Conservation (phyloP, 2,888 invertebrate species). For the Nemurella pictetii region DNA sequence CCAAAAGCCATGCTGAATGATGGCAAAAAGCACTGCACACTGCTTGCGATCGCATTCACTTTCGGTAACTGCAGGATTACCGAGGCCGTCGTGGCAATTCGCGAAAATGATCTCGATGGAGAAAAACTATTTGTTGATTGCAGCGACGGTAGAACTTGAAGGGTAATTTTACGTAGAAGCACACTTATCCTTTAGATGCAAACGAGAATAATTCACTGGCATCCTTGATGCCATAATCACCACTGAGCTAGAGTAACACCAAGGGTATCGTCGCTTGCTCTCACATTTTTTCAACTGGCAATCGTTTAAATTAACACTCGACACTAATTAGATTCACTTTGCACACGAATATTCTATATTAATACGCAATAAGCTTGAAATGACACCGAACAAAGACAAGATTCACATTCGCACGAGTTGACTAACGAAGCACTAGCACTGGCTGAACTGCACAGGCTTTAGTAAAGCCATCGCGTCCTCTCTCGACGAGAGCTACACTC, state of each 20-base stretch:
- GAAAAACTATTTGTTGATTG: background rate
- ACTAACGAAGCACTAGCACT: background rate
- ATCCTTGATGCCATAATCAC: slow-evolving; percentile 29
- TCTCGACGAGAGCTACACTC: background rate
- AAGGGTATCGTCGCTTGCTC: background rate
- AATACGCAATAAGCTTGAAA: background rate
- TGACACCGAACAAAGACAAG: background rate
- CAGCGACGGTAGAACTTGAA: background rate
- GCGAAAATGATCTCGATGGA: background rate
- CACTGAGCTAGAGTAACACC: background rate
- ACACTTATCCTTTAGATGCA: background rate
- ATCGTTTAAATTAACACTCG: background rate
- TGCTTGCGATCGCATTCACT: background rate
- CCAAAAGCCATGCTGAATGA: slow-evolving; percentile 12
- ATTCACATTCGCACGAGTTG: background rate
- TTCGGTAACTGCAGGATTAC: background rate
- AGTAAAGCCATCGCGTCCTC: background rate
- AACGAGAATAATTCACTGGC: background rate
- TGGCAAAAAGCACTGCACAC: background rate
- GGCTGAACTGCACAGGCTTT: background rate
- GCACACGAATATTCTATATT: background rate
- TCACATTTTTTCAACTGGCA: background rate
- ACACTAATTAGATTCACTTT: background rate
- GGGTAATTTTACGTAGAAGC: background rate
- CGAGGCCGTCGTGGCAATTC: slow-evolving; percentile 6